Evolutionary conservation across 1,140 invertebrate species (phyloP).

Genomic region (Drosophila pectinifera): DNA sequence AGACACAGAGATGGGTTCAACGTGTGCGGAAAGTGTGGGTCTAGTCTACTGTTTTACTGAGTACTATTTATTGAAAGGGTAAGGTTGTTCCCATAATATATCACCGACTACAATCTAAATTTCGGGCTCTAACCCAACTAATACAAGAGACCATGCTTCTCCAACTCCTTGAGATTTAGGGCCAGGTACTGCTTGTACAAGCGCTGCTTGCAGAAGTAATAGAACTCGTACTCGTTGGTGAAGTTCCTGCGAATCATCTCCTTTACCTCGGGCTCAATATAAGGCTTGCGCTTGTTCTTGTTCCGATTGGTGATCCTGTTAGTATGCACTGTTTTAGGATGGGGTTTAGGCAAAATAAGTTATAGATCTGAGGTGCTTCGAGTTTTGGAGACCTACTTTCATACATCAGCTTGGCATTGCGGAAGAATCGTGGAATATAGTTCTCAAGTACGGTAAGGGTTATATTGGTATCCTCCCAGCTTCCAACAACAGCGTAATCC

Average conservation of each 20-base stretch:
- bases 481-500: slow-evolving; percentile 94
- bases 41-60: slow-evolving; percentile 34
- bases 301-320: slow-evolving; percentile 79
- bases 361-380: too few relatives aligned
- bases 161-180: slow-evolving; percentile 85
- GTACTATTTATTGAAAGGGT: slow-evolving; percentile 34
- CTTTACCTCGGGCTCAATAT: slow-evolving; percentile 92
- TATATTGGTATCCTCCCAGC: slow-evolving; percentile 93
- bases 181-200: slow-evolving; percentile 92
- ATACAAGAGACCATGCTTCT: slow-evolving; percentile 58
- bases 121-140: slow-evolving; percentile 17
- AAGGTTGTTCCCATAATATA: slow-evolving; percentile 38
- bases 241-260: slow-evolving; percentile 93
- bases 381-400: slow-evolving; percentile 65
- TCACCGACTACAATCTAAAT: slow-evolving; percentile 21
- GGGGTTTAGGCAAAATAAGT: not conserved
- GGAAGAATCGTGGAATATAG: slow-evolving; percentile 93
- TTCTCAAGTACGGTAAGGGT: slow-evolving; percentile 93
- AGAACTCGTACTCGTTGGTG: slow-evolving; percentile 95
- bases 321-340: slow-evolving; percentile 57
- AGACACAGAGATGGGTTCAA: slow-evolving; percentile 44
- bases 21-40: slow-evolving; percentile 36
- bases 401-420: slow-evolving; percentile 87
- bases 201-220: slow-evolving; percentile 94
- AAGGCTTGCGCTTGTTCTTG: slow-evolving; percentile 81